phyloP scores from a whole-genome alignment of 1,140 invertebrate genomes.

The Drosophila burlai region DNA sequence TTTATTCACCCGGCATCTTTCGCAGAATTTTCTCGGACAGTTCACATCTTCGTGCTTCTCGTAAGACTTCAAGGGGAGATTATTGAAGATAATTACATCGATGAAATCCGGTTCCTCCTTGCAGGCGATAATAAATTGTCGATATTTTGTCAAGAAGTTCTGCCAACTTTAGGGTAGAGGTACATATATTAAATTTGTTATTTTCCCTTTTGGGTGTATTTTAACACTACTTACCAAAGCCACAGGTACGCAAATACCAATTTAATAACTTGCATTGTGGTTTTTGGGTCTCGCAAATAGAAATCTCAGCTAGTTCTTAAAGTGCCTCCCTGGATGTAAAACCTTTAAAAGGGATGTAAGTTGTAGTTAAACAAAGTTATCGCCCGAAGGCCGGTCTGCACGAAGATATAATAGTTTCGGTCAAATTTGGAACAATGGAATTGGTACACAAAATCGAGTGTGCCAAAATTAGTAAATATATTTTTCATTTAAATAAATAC shows the following conservation, averaged over 20 bases:
- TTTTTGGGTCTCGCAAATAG: background rate
- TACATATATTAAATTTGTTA: background rate
- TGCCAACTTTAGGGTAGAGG: background rate
- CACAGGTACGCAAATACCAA: background rate
- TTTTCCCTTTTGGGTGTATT: too few relatives aligned
- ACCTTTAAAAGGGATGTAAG: too few relatives aligned
- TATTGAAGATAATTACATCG: conserved; percentile 39
- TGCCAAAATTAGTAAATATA: too few relatives aligned
- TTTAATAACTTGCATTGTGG: background rate
- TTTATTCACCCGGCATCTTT: conserved; percentile 2
- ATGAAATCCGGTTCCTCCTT: conserved; percentile 10
- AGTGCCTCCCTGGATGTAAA: too few relatives aligned
- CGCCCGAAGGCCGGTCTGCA: background rate
- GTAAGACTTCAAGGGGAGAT: background rate
- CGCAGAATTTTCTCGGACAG: conserved; percentile 17
- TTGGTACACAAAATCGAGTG: background rate
- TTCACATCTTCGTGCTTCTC: background rate
- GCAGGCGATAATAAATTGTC: background rate
- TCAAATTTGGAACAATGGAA: conserved; percentile 1
- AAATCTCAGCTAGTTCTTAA: background rate
- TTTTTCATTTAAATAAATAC: too few relatives aligned
- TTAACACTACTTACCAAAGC: background rate
- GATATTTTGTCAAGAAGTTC: background rate
- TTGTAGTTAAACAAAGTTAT: too few relatives aligned
- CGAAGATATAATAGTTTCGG: background rate